Evolutionary conservation across 2,113 vertebrate genomes (phyloP).

Genomic region (Laticauda colubrina): DNA sequence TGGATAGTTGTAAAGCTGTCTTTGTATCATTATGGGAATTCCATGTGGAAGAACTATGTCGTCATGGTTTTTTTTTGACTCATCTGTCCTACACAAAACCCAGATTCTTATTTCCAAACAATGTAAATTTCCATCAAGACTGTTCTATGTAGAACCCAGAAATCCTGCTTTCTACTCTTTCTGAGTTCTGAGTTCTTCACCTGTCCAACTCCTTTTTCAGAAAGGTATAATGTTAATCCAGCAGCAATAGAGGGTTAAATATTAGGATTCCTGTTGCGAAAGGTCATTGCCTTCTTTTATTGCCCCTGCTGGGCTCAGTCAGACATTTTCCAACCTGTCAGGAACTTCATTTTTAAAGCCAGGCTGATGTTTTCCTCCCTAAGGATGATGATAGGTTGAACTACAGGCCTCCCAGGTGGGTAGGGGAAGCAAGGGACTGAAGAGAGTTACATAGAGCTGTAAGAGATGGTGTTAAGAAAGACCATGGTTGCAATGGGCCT

Average conservation of each 20-base stretch:
- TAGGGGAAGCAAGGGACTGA: not conserved
- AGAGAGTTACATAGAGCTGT: not conserved
- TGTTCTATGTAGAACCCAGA: not conserved
- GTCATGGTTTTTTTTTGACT: not conserved
- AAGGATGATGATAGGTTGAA: not conserved
- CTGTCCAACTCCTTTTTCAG: not conserved
- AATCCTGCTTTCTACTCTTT: not conserved
- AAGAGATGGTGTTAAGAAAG: not conserved
- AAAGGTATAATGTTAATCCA: not conserved
- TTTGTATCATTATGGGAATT: not conserved
- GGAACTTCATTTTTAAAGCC: not conserved
- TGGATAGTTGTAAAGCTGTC: not conserved
- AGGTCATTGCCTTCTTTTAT: not conserved
- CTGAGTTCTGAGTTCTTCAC: not conserved
- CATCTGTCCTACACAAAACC: not conserved
- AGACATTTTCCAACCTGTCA: conserved; percentile 14
- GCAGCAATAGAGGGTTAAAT: not conserved
- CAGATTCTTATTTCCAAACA: not conserved
- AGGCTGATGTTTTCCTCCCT: conserved; percentile 1
- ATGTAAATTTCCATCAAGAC: not conserved
- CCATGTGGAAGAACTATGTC: not conserved
- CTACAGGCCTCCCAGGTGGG: not conserved
- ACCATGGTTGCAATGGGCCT: not conserved
- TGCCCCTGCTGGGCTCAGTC: not conserved
- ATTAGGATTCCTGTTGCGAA: not conserved